phyloP scores from a whole-genome alignment of 1,140 invertebrate genomes.

The Dendroctonus valens region DNA sequence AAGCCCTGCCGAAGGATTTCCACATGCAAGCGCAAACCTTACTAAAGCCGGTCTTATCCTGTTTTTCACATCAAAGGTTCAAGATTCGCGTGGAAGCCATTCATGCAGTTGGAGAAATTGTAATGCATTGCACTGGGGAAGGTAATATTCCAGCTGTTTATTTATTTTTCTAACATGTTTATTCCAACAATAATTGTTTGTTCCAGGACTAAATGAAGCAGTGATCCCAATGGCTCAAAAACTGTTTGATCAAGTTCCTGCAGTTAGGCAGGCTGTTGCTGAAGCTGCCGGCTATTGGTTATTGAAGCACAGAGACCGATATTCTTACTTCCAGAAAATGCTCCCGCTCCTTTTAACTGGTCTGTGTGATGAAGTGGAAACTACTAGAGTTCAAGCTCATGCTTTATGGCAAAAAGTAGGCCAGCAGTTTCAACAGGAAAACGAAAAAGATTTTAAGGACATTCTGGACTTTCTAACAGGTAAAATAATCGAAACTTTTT shows the following conservation, averaged over 20 bases:
- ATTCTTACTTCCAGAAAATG: slow-evolving; percentile 74
- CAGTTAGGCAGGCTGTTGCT: slow-evolving; percentile 66
- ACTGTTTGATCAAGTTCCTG: slow-evolving; percentile 71
- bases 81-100: slow-evolving; percentile 72
- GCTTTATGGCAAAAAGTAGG: slow-evolving; percentile 69
- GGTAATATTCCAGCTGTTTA: slow-evolving; percentile 33
- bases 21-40: slow-evolving; percentile 70
- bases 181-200: slow-evolving; percentile 8
- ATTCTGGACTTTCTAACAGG: slow-evolving; percentile 65
- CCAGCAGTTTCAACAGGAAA: slow-evolving; percentile 69
- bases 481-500: not conserved
- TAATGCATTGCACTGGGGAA: slow-evolving; percentile 52
- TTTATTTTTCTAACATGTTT: slow-evolving; percentile 1
- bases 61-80: slow-evolving; percentile 78
- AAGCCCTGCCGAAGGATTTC: slow-evolving; percentile 66
- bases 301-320: slow-evolving; percentile 68
- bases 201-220: slow-evolving; percentile 57
- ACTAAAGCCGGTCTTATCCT: slow-evolving; percentile 68
- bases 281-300: slow-evolving; percentile 68
- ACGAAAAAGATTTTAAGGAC: slow-evolving; percentile 73
- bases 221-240: slow-evolving; percentile 63
- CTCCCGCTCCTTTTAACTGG: slow-evolving; percentile 74
- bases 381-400: slow-evolving; percentile 59
- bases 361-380: slow-evolving; percentile 66
- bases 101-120: slow-evolving; percentile 61